Conservation (phyloP, 2,888 invertebrate species). For the Agriopis leucophaearia region DNA sequence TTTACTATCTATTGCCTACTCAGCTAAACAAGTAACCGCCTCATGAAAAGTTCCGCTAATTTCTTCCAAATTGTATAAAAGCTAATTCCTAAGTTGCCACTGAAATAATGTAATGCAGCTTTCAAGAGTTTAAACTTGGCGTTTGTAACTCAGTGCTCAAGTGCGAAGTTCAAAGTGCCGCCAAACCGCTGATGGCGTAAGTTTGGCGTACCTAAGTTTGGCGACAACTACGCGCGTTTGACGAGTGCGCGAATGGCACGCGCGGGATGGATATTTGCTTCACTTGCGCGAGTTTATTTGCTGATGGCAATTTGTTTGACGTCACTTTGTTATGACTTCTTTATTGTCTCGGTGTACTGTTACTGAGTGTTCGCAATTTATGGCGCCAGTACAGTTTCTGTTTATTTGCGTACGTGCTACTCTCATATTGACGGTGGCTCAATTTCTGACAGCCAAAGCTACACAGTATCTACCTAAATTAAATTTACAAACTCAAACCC, state of each 20-base stretch:
- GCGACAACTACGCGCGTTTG: conserved; percentile 8
- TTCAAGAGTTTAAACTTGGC: conserved; percentile 11
- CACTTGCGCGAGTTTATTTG: conserved; percentile 21
- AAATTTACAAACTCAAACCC: conserved; percentile 1
- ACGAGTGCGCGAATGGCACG: conserved; percentile 20
- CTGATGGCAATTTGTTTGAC: conserved; percentile 34
- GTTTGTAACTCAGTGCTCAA: conserved; percentile 5
- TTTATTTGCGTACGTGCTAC: conserved; percentile 22
- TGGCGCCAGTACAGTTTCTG: conserved; percentile 19
- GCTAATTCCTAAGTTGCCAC: background rate
- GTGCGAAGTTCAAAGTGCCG: conserved; percentile 15
- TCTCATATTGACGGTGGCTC: conserved; percentile 9
- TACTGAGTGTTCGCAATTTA: conserved; percentile 29
- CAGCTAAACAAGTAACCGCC: background rate
- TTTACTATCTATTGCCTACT: too few species aligned
- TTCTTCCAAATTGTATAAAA: background rate
- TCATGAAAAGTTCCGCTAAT: background rate
- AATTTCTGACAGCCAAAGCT: background rate
- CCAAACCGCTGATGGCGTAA: conserved; percentile 16
- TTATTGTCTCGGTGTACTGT: conserved; percentile 33
- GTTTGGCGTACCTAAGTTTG: conserved; percentile 14
- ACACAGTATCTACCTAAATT: background rate
- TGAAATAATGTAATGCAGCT: conserved; percentile 6
- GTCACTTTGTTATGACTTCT: conserved; percentile 35
- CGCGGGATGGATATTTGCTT: conserved; percentile 14